These are phyloP conservation scores for Athalia rosae DNA, from an alignment of 2,888 invertebrate species.

Conservation along the genomic window DNA sequence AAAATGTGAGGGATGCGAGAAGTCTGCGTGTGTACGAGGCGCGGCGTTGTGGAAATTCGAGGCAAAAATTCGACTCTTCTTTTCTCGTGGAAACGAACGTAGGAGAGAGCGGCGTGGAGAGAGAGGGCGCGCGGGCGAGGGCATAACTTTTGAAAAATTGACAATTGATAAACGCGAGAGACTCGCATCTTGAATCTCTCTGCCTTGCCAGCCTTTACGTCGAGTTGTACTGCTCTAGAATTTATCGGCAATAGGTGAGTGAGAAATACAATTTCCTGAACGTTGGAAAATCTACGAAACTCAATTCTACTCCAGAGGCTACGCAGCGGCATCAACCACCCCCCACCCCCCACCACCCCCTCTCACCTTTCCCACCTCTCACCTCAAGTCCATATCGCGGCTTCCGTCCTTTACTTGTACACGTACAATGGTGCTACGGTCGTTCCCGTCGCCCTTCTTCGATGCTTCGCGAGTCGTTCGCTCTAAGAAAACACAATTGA, in stretches of 20 bases:
- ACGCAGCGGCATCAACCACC: not conserved
- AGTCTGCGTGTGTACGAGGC: no score
- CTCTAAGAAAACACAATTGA: constrained; percentile 49
- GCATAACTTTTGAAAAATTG: constrained; percentile 34
- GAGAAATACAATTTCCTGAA: constrained; percentile 62
- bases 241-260: constrained; percentile 57
- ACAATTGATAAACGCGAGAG: constrained; percentile 38
- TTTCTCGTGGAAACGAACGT: no score
- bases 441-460: constrained; percentile 24
- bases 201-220: not conserved
- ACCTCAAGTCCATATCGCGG: constrained; percentile 7
- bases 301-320: constrained; percentile 50
- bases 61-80: not conserved
- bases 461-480: constrained; percentile 22
- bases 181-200: constrained; percentile 15
- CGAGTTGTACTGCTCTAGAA: constrained; percentile 7
- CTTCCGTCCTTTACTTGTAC: not conserved
- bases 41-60: not conserved
- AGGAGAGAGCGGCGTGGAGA: no score
- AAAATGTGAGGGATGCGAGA: no score
- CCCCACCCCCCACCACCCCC: not conserved
- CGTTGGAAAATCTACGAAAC: constrained; percentile 50
- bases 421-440: no score
- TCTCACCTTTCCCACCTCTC: constrained; percentile 8
- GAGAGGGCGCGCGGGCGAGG: no score